phyloP scores from a whole-genome alignment of 1,140 invertebrate species.

The Glossosoma conforme region DNA sequence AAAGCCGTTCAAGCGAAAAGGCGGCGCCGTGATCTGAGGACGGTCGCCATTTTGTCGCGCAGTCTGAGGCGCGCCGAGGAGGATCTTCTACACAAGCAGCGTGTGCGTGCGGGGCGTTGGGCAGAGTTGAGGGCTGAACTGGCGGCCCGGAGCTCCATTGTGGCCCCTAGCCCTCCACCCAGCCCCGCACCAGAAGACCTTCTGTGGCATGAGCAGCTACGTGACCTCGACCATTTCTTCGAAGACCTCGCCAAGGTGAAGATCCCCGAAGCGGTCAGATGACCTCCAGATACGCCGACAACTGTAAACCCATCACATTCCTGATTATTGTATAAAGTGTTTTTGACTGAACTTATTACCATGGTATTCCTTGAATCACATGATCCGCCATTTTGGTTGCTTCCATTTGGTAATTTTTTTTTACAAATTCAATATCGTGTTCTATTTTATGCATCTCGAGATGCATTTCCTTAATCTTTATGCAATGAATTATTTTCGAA shows the following conservation, averaged over 20 bases:
- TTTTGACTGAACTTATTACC: too few relatives aligned
- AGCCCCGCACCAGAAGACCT: constrained; percentile 3
- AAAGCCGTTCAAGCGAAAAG: constrained; percentile 11
- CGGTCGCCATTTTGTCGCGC: constrained; percentile 14
- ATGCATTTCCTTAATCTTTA: too few relatives aligned
- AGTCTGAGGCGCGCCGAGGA: constrained; percentile 19
- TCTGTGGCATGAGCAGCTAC: constrained; percentile 13
- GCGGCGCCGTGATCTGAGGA: constrained; percentile 13
- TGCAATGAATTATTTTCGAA: too few relatives aligned
- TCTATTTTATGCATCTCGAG: too few relatives aligned
- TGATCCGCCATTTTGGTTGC: too few relatives aligned
- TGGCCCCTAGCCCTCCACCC: constrained; percentile 6
- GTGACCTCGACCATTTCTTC: constrained; percentile 26
- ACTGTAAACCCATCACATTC: neutral
- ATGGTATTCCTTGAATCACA: too few relatives aligned
- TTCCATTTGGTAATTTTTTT: too few relatives aligned
- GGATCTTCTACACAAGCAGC: constrained; percentile 19
- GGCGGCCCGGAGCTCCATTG: neutral
- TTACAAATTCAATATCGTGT: too few relatives aligned
- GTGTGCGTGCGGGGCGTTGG: constrained; percentile 21
- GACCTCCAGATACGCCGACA: constrained; percentile 3
- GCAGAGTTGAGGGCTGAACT: constrained; percentile 10
- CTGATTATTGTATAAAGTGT: too few relatives aligned
- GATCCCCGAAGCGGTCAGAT: constrained; percentile 12
- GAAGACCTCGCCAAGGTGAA: constrained; percentile 20